Base-by-base conservation (phyloP, 2,888 invertebrate genomes). In the Dysmachus trigonus region DNA sequence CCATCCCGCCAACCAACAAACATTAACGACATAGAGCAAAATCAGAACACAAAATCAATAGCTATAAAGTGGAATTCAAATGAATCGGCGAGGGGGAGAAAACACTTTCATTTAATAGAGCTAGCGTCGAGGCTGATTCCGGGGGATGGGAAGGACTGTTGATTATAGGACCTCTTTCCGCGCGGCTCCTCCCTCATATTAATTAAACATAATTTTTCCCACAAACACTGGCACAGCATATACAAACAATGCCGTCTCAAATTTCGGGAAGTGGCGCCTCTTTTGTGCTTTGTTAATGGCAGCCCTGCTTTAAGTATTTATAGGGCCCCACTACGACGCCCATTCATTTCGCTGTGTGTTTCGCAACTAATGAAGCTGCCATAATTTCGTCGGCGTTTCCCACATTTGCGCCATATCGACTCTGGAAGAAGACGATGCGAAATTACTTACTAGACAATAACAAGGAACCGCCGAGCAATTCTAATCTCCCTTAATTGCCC, bases 131-230 rank as follows among this genome's bases (percentile, higher is more conserved):
- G 18, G 33, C 38, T 76, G 76, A 76, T 15, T 76, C 38, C 18
- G 4, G 31, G 27, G 27, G 41, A 13, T n/a, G n/a, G 8, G 18
- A 13, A 4, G 15, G n/a, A 76, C 76, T 76, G 33, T 76, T 76
- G 76, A 76, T 76, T 76, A 76, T 38, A 33, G 35, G 15, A 1
- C 38, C 41, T 7, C 33, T 76, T 33, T 33, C 13, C 38, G 13
- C 6, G 5, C 22, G 15, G 18, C 4, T 4, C 76, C 22, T 38
- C 76, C 22, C 18, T 76, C 7, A 38, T 76, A 76, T 76, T 76
- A 76, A 38, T 76, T 76, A 38, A 76, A 76, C 76, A 76, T 76
- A 76, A 76, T 76, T 76, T 76, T 38, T 35, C 76, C 35, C 38
- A 35, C 35, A 38, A 76, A 76, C 22, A 22, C 76, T n/a, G 22